Base-by-base conservation (phyloP, 2,113 vertebrate genomes). In the Pteropus alecto region DNA sequence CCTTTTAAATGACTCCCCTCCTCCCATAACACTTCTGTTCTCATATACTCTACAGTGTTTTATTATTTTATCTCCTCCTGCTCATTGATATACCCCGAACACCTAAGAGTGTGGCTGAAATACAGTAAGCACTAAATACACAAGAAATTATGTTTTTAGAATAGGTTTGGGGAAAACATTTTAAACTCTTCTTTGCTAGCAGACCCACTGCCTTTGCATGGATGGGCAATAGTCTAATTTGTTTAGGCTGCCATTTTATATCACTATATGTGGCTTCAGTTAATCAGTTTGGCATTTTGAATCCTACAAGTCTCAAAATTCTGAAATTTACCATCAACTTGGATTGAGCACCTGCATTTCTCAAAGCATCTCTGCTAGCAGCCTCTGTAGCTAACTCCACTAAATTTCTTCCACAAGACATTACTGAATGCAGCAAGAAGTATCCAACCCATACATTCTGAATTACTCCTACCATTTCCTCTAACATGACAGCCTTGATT, bases 371-470 rank as follows among this genome's bases (percentile, higher is more conserved):
- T 61, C 63, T 94, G 51, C 9, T 81, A 81, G 67, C 24, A 35
- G 33, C 16, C 14, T 81, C 9, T 65, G 24, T 48, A 68, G 30
- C 58, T 74, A 92, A 21, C 12, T 58, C 65, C 46, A 79, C 33
- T 61, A 38, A 86, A 77, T 43, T 93, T 73, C 38, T 68, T 88
- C 89, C 60, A 79, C 2, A 86, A 15, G 48, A 58, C 51, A 93
- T 90, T 95, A 79, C n/a, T 46, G 13, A 92, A 93, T 94, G 33
- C 43, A 92, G 35, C 22, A 96, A 86, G 41, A 92, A 73, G 71
- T 13, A 58, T 2, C 3, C 7, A 78, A 41, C 11, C 54, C 24
- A 73, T 7, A 65, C 58, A 76, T 46, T 77, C 30, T 67, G 46
- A 87, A 65, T 73, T 54, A 82, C 28, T 71, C 14, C 35, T 81